A percentile compares a stretch with the other conserved stretches of the same genome.
Conservation (phyloP, 2,888 invertebrate genomes). For the Eupithecia subfuscata region DNA sequence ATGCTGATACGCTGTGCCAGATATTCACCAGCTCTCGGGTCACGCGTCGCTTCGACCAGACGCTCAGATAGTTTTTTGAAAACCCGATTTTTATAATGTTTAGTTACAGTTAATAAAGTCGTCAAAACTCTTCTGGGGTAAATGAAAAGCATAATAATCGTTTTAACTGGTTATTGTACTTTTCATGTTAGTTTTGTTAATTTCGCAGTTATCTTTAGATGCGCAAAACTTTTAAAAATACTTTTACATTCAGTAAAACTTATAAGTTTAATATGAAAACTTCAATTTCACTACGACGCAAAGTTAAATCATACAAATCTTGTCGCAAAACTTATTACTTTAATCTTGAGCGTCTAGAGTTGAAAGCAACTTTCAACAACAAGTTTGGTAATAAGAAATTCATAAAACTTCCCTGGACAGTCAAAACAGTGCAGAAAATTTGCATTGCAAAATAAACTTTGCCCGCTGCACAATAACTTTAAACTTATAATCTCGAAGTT, state of each 20-base stretch:
- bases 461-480: conserved; percentile 27
- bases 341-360: conserved; percentile 15
- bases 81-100: no score
- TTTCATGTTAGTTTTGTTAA: background rate
- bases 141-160: background rate
- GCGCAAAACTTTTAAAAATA: background rate
- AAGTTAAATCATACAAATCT: conserved; percentile 12
- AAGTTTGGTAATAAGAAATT: conserved; percentile 33
- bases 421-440: conserved; percentile 35
- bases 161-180: background rate
- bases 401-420: conserved; percentile 30
- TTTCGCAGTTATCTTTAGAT: background rate
- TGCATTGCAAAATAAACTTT: conserved; percentile 32
- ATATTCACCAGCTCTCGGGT: no score
- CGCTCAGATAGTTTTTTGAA: no score
- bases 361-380: conserved; percentile 20
- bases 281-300: background rate
- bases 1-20: no score
- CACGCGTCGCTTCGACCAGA: no score
- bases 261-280: background rate
- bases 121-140: background rate
- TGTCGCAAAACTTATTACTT: conserved; percentile 9
- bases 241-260: background rate
- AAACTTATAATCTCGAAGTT: conserved; percentile 32
- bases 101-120: background rate